A percentile compares a stretch with the other conserved stretches of the same genome.
Conservation (phyloP, 2,113 vertebrate genomes). For the Anser brachyrhynchus region DNA sequence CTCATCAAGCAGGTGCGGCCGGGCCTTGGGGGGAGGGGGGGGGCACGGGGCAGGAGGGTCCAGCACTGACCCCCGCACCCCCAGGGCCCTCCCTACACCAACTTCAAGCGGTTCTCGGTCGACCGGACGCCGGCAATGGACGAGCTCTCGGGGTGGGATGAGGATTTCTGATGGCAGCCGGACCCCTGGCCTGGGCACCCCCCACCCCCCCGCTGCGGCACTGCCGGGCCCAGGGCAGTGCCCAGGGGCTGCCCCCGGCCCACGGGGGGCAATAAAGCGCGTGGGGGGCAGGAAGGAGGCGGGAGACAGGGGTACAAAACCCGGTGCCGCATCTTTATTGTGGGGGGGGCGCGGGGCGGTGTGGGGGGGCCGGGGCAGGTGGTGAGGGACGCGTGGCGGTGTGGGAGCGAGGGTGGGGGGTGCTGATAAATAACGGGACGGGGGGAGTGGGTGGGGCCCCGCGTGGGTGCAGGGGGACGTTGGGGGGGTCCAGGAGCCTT, state of each 20-base stretch:
- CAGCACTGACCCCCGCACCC: neutral
- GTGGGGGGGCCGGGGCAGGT: neutral
- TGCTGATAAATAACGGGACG: conserved; percentile 49
- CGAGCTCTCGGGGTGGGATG: conserved; percentile 82
- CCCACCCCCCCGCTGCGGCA: no score
- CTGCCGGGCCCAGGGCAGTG: no score
- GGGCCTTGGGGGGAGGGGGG: neutral
- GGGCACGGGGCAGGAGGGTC: neutral
- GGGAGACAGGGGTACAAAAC: neutral
- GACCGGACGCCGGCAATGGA: conserved; percentile 73
- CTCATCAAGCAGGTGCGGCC: conserved; percentile 76
- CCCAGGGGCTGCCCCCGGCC: no score
- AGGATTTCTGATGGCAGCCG: conserved; percentile 70
- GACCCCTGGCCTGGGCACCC: no score
- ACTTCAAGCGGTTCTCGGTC: conserved; percentile 79
- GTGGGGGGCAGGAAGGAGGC: neutral
- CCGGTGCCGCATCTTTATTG: conserved; percentile 37
- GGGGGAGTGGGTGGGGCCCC: neutral
- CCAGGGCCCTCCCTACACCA: conserved; percentile 81
- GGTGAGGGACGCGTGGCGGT: neutral
- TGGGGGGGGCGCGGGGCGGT: neutral
- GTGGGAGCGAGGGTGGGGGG: neutral
- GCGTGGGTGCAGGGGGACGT: neutral
- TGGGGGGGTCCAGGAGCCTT: no score
- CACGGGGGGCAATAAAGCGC: neutral